Evolutionary conservation across 2,888 invertebrate species (phyloP).

Genomic region (Trimorus sp.): DNA sequence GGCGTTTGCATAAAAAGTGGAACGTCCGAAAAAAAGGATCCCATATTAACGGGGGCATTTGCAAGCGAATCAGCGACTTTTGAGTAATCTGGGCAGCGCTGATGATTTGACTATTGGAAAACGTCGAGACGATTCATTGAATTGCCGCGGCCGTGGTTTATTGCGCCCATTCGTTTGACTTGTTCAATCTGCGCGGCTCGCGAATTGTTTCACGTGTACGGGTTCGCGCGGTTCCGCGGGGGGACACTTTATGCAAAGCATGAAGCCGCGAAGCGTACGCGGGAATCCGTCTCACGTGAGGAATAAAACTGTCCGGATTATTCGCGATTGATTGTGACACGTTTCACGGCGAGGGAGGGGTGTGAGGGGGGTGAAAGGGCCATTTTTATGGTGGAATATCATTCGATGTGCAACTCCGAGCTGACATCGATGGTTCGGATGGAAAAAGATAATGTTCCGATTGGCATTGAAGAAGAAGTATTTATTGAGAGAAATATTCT

Average conservation of each 20-base stretch:
- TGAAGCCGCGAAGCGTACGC: conserved; percentile 29
- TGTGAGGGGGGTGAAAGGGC: too few species aligned
- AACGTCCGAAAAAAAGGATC: conserved; percentile 18
- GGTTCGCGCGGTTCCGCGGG: conserved; percentile 15
- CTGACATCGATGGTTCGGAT: too few species aligned
- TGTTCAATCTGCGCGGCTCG: conserved; percentile 42
- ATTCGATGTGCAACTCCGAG: too few species aligned
- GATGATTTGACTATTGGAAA: conserved; percentile 56
- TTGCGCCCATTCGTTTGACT: conserved; percentile 52
- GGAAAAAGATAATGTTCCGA: too few species aligned
- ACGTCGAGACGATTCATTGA: conserved; percentile 49
- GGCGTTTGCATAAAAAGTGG: conserved; percentile 26
- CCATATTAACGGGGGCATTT: conserved; percentile 40
- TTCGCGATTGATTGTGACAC: conserved; percentile 29
- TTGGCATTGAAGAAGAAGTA: too few species aligned
- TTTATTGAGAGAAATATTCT: too few species aligned
- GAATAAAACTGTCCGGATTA: conserved; percentile 11
- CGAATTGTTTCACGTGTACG: conserved; percentile 45
- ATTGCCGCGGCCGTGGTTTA: conserved; percentile 51
- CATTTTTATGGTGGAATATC: too few species aligned
- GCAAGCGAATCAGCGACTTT: conserved; percentile 47
- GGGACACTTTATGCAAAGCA: conserved; percentile 37
- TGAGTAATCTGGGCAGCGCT: conserved; percentile 47
- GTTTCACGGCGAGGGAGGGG: not conserved
- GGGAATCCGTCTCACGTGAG: conserved; percentile 9